phyloP scores from a whole-genome alignment of 1,140 invertebrate genomes.

The Laupala kohalensis region DNA sequence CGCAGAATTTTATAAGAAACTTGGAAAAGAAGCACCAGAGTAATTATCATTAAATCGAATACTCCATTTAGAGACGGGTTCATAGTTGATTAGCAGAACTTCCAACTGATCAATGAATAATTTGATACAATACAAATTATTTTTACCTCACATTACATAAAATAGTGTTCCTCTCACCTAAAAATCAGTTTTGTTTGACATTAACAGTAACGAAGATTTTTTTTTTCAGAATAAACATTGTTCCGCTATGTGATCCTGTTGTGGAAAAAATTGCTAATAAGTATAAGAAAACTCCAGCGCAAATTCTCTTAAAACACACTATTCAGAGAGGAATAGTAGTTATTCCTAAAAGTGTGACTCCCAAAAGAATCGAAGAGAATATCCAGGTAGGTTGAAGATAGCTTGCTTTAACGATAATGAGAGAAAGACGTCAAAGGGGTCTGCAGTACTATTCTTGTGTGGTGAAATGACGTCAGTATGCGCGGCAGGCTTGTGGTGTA shows the following conservation, averaged over 20 bases:
- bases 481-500: neutral
- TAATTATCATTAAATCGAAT: no score
- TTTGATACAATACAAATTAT: no score
- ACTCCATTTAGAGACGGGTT: no score
- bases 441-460: neutral
- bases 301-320: constrained; percentile 30
- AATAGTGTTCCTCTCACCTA: no score
- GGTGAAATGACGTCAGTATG: neutral
- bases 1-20: no score
- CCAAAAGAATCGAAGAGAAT: constrained; percentile 21
- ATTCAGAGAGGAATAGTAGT: constrained; percentile 27
- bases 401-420: neutral
- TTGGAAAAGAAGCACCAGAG: no score
- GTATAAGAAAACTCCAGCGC: constrained; percentile 18
- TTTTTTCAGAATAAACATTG: no score
- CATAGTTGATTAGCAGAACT: no score
- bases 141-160: no score
- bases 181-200: no score
- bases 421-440: neutral
- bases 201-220: no score
- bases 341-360: constrained; percentile 29
- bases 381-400: constrained; percentile 34
- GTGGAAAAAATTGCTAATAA: constrained; percentile 16
- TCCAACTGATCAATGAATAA: no score
- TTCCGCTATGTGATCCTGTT: constrained; percentile 13